Evolutionary conservation across 2,888 invertebrate genomes (phyloP), one percentile per base, ranked within the genome.

Genomic region (Acholoe squamosa): DNA sequence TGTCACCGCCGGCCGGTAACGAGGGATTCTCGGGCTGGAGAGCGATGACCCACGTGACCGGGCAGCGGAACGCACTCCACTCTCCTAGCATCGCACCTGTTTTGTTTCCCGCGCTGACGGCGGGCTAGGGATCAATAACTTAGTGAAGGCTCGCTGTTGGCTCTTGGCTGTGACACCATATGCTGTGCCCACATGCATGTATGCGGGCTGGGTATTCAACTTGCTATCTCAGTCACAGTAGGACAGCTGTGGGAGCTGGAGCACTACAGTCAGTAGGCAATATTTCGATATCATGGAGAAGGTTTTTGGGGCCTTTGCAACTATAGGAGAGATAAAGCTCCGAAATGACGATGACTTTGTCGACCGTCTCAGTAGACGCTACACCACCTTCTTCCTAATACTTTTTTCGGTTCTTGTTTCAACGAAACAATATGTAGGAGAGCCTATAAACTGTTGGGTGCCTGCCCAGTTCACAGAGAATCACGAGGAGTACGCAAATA

Each of bases 401-500:
- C 98, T 98, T 92, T 98, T 98, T 96, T 98, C 98, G 92, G 96
- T 99, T 94, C 97, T 99, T 94, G 98, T 99, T 92, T 98, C 98
- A 89, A 98, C 98, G 93, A 97, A 98, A 91, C 99, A 99, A 95
- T 99, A 99, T 96, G 99, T 99, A 95, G 99, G 99, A 16, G 99
- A 99, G 96, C 99, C 99, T 31, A 99, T 99, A 95, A 98, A 98
- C 96, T 99, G 99, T 96, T 96, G 96, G 95, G 96, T 96, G 90
- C 96, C 96, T 28, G 96, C 96, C 7, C 96, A 96, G 93, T 96
- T 96, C 93, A 96, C 96, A 77, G 95, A 96, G 89, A 96, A 96
- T 91, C 96, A 96, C 96, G 96, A 96, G 92, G 96, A 96, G 92
- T 96, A 96, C 94, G 96, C 96, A 80, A 96, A 96, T 94, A 96